These are phyloP conservation scores for Empis livida DNA, from an alignment of 2,888 invertebrate species.

Conservation along the genomic window DNA sequence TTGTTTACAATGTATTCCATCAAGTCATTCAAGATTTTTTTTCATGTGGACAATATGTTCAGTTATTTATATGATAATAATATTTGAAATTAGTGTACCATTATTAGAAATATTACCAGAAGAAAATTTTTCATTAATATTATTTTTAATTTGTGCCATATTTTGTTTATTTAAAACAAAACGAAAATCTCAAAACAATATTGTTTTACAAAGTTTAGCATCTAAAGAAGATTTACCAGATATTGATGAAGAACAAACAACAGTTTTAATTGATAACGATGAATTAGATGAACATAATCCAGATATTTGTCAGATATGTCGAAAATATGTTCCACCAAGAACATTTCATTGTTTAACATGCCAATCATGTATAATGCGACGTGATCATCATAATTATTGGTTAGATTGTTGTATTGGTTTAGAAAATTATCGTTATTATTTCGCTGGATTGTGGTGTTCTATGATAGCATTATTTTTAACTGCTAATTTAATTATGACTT, in stretches of 20 bases:
- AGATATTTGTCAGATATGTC: conserved; percentile 45
- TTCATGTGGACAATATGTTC: conserved; percentile 61
- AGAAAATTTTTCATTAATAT: conserved; percentile 46
- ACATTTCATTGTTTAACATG: conserved; percentile 78
- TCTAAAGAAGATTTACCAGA: conserved; percentile 29
- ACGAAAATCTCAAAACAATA: conserved; percentile 24
- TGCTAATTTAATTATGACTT: conserved; percentile 68
- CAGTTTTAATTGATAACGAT: conserved; percentile 22
- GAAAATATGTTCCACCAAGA: conserved; percentile 54
- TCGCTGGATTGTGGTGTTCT: conserved; percentile 52
- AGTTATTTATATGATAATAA: conserved; percentile 46
- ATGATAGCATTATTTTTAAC: conserved; percentile 57
- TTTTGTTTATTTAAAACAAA: conserved; percentile 24
- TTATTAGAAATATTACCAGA: conserved; percentile 55
- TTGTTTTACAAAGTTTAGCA: conserved; percentile 22
- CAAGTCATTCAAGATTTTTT: conserved; percentile 54
- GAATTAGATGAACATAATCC: conserved; percentile 23
- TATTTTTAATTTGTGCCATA: conserved; percentile 18
- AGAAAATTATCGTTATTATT: conserved; percentile 63
- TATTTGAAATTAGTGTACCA: conserved; percentile 62
- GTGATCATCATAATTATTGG: conserved; percentile 73
- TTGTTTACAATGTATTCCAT: conserved; percentile 23
- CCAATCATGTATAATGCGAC: conserved; percentile 62
- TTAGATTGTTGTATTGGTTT: conserved; percentile 74
- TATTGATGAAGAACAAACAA: conserved; percentile 25